Evolutionary conservation across 2,113 vertebrate genomes (phyloP).

Genomic region (Mus pahari): DNA sequence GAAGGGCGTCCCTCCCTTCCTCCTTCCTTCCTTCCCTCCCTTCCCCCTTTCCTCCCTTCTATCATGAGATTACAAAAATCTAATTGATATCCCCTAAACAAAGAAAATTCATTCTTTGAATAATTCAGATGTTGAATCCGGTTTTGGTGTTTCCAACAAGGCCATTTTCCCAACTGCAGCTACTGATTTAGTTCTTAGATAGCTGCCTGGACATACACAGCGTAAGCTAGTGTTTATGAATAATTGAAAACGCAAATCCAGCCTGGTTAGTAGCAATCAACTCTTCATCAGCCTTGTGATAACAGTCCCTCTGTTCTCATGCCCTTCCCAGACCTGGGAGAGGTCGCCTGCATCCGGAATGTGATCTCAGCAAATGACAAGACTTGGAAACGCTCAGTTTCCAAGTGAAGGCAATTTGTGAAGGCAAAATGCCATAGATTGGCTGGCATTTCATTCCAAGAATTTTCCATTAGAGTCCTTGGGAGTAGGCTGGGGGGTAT

Average conservation of each 20-base stretch:
- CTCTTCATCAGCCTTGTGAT: slow-evolving; percentile 43
- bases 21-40: background rate
- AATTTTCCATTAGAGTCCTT: background rate
- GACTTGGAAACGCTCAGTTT: background rate
- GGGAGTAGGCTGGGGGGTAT: background rate
- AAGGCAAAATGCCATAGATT: background rate
- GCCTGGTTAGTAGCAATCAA: slow-evolving; percentile 45
- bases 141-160: slow-evolving; percentile 25
- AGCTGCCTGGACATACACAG: slow-evolving; percentile 55
- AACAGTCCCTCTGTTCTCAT: background rate
- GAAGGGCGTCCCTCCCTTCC: background rate
- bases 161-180: slow-evolving; percentile 28
- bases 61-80: background rate
- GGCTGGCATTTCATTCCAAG: background rate
- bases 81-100: slow-evolving; percentile 26
- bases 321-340: slow-evolving; percentile 35
- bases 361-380: background rate
- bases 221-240: slow-evolving; percentile 63
- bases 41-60: background rate
- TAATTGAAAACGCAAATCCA: slow-evolving; percentile 65
- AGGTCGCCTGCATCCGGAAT: background rate
- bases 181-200: slow-evolving; percentile 41
- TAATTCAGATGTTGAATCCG: slow-evolving; percentile 50
- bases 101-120: slow-evolving; percentile 43
- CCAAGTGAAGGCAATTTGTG: background rate